A percentile compares a stretch with the other conserved stretches of the same genome.
phyloP scores from a whole-genome alignment of 2,113 vertebrate genomes.

The Bujurquina vittata region DNA sequence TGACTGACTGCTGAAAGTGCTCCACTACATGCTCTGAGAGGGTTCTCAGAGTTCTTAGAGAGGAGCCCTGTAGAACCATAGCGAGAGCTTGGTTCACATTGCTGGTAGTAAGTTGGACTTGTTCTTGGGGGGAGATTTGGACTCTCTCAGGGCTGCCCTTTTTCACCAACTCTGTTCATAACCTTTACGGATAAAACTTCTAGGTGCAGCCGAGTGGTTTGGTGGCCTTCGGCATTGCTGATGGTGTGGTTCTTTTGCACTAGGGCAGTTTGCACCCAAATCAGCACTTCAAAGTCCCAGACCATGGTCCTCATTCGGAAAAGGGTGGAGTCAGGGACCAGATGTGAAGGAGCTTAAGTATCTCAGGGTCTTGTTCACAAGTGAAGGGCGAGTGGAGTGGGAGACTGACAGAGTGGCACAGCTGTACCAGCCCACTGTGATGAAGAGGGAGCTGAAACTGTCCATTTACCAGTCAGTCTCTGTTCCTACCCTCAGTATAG shows the following conservation, averaged over 20 bases:
- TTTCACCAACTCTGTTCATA: not conserved
- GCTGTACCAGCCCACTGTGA: no score
- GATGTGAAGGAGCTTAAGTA: no score
- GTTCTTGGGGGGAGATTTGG: not conserved
- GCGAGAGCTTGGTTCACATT: not conserved
- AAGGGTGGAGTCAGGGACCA: not conserved
- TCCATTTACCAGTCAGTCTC: no score
- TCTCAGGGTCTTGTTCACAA: not conserved
- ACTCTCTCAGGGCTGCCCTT: not conserved
- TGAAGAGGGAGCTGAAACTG: no score
- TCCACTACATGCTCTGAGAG: not conserved
- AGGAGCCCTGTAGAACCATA: not conserved
- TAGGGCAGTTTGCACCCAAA: not conserved
- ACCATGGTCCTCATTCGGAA: not conserved
- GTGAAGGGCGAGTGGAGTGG: not conserved
- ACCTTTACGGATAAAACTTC: not conserved
- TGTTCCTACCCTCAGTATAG: no score
- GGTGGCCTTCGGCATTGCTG: not conserved
- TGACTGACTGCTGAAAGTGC: slow-evolving; percentile 19
- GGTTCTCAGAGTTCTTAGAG: not conserved
- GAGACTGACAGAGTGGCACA: not conserved
- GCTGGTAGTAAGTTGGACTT: not conserved
- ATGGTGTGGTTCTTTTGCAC: not conserved
- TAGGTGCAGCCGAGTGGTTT: not conserved
- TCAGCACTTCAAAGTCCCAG: not conserved